A percentile compares a stretch with the other conserved stretches of the same genome.
phyloP scores from a whole-genome alignment of 2,113 vertebrate genomes.

The Lanius collurio region DNA sequence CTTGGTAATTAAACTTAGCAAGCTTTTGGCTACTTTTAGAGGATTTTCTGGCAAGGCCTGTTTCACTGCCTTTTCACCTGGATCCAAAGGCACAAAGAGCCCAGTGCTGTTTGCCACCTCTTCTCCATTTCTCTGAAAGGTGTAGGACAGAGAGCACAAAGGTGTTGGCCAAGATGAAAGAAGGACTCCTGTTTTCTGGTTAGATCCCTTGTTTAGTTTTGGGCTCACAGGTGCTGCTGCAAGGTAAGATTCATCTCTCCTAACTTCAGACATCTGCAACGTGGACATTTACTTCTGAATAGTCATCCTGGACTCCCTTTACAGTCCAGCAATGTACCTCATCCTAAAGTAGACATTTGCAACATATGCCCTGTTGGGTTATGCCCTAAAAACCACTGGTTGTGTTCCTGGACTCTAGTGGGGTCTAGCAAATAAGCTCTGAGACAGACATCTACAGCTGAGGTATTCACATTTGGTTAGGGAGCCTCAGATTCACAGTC shows the following conservation, averaged over 20 bases:
- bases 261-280: not conserved
- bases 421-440: not conserved
- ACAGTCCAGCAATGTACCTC: not conserved
- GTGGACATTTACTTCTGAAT: not conserved
- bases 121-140: not conserved
- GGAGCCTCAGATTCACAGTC: not conserved
- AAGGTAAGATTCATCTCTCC: not conserved
- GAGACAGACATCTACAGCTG: not conserved
- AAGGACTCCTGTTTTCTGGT: not conserved
- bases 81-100: not conserved
- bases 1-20: not conserved
- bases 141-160: not conserved
- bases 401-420: not conserved
- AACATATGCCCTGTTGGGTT: not conserved
- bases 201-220: not conserved
- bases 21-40: not conserved
- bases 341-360: not conserved
- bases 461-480: not conserved
- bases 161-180: not conserved
- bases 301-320: not conserved
- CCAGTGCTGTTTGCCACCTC: not conserved
- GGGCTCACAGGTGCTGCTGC: not conserved
- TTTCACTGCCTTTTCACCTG: not conserved
- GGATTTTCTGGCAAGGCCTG: not conserved
- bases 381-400: not conserved